Conservation (phyloP, 1,140 invertebrate species). For the Lethrus apterus region DNA sequence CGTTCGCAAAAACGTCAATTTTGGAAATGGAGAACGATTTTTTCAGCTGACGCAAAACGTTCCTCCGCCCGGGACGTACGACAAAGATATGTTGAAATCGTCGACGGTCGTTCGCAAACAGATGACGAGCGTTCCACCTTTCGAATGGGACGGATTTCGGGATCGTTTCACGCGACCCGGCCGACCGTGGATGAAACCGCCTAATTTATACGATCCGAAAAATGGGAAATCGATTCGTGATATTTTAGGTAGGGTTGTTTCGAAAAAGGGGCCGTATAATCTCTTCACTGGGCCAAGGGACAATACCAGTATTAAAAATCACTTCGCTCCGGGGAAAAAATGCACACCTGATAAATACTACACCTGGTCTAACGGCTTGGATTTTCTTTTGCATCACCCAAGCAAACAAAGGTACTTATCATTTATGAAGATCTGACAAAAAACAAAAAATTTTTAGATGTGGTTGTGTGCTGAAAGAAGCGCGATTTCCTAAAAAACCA, state of each 20-base stretch:
- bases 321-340: conserved; percentile 23
- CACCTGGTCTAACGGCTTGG: conserved; percentile 25
- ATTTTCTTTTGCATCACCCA: conserved; percentile 27
- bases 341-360: conserved; percentile 28
- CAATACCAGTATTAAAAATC: conserved; percentile 35
- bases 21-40: conserved; percentile 25
- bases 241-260: conserved; percentile 14
- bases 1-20: conserved; percentile 21
- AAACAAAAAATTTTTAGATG: conserved; percentile 19
- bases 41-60: conserved; percentile 7
- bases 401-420: conserved; percentile 23
- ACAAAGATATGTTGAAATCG: conserved; percentile 8
- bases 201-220: conserved; percentile 25
- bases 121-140: conserved; percentile 23
- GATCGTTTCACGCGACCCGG: conserved; percentile 24
- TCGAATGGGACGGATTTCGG: conserved; percentile 31
- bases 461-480: conserved; percentile 26
- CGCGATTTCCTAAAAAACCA: conserved; percentile 26
- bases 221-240: conserved; percentile 16
- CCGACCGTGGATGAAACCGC: conserved; percentile 21
- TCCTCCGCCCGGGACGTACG: conserved; percentile 24
- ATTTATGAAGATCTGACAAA: not conserved
- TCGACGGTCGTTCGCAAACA: conserved; percentile 16
- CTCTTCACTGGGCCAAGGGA: conserved; percentile 35
- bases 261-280: conserved; percentile 33